Conservation (phyloP, 2,797 vertebrate species). For the Carapus acus region DNA sequence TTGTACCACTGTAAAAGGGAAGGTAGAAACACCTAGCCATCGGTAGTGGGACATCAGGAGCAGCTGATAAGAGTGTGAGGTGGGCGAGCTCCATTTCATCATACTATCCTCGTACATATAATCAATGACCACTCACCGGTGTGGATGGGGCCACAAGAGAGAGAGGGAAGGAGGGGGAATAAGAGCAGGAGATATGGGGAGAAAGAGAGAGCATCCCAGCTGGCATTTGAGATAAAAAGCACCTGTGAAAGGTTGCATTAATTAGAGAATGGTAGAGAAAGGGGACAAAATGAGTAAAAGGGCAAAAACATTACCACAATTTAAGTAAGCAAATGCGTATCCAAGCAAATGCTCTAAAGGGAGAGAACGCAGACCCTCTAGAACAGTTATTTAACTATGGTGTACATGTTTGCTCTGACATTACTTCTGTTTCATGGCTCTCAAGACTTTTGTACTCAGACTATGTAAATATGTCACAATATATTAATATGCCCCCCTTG, state of each 20-base stretch:
- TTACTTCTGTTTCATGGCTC: no score
- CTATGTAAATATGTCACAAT: no score
- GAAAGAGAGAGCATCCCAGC: slow-evolving; percentile 43
- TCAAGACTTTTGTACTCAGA: slow-evolving; percentile 45
- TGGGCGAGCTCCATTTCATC: slow-evolving; percentile 61
- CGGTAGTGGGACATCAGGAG: slow-evolving; percentile 44
- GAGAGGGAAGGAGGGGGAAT: slow-evolving; percentile 37
- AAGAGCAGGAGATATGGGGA: no score
- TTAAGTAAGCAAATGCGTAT: slow-evolving; percentile 53
- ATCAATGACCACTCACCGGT: slow-evolving; percentile 59
- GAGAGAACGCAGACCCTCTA: slow-evolving; percentile 40
- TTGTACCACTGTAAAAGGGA: slow-evolving; percentile 14
- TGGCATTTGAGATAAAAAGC: slow-evolving; percentile 50
- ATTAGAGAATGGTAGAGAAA: slow-evolving; percentile 9
- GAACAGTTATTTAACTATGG: no score
- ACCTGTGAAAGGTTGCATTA: slow-evolving; percentile 36
- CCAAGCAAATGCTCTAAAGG: slow-evolving; percentile 40
- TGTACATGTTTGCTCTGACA: no score
- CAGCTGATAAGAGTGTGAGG: slow-evolving; percentile 50
- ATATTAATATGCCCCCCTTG: no score
- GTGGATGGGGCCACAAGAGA: slow-evolving; percentile 38
- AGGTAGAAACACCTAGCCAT: slow-evolving; percentile 22
- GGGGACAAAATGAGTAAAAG: slow-evolving; percentile 15
- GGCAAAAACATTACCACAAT: slow-evolving; percentile 37
- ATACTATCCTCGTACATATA: slow-evolving; percentile 54